These are phyloP conservation scores for Seira ritae DNA, from an alignment of 2,888 invertebrate species.

Conservation along the genomic window DNA sequence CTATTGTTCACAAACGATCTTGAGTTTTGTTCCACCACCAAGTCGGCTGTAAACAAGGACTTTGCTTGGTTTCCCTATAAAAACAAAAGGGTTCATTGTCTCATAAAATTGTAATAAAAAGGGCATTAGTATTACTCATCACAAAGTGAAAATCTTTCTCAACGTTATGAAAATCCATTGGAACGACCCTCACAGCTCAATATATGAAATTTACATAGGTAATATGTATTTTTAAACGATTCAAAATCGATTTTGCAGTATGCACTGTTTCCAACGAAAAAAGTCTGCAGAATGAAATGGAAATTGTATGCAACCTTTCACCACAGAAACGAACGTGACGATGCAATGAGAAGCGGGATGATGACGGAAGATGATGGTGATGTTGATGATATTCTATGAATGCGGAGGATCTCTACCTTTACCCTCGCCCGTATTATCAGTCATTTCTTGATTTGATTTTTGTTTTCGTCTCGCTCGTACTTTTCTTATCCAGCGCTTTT, in stretches of 20 bases:
- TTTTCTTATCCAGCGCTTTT: not conserved
- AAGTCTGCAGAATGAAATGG: not conserved
- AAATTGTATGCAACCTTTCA: constrained; percentile 28
- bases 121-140: not conserved
- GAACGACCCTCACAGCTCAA: not conserved
- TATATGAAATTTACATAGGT: constrained; percentile 21
- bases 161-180: not conserved
- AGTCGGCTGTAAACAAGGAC: constrained; percentile 42
- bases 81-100: constrained; percentile 57
- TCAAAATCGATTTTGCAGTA: constrained; percentile 18
- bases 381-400: not conserved
- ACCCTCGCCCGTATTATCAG: constrained; percentile 36
- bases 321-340: constrained; percentile 44
- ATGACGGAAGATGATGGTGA: not conserved
- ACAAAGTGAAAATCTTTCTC: not conserved
- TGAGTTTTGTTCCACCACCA: constrained; percentile 22
- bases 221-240: not conserved
- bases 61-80: constrained; percentile 34
- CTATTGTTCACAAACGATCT: constrained; percentile 35
- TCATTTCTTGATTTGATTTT: constrained; percentile 15
- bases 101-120: constrained; percentile 21
- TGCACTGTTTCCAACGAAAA: not conserved
- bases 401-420: constrained; percentile 49
- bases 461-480: constrained; percentile 35
- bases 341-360: constrained; percentile 45